A percentile compares a stretch with the other conserved stretches of the same genome.
These are phyloP conservation scores for Syritta pipiens DNA, from an alignment of 2,888 invertebrate species.

Conservation along the genomic window DNA sequence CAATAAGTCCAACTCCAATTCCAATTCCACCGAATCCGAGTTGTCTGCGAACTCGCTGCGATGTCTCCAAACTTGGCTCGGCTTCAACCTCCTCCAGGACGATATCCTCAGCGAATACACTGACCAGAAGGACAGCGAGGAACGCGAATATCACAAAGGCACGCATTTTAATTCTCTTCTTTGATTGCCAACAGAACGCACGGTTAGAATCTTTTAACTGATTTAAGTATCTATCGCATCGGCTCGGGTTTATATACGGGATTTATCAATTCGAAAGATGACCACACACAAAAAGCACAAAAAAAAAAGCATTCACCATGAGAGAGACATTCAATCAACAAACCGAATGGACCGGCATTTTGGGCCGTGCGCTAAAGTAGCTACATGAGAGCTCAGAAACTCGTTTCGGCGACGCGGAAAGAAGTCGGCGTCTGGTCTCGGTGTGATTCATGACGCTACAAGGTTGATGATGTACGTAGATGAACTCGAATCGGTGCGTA, in stretches of 20 bases:
- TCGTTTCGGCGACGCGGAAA: too few relatives aligned
- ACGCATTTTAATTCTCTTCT: conserved; percentile 7
- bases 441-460: too few relatives aligned
- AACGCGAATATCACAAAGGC: conserved; percentile 4
- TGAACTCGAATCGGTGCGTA: too few relatives aligned
- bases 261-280: too few relatives aligned
- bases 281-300: too few relatives aligned
- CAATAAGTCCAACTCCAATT: not conserved
- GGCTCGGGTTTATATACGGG: not conserved
- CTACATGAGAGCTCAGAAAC: too few relatives aligned
- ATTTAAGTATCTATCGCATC: not conserved
- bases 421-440: too few relatives aligned
- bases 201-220: not conserved
- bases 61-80: conserved; percentile 1
- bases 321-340: not conserved
- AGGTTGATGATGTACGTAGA: too few relatives aligned
- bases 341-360: too few relatives aligned
- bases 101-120: not conserved
- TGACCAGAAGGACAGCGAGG: conserved; percentile 2
- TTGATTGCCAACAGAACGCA: not conserved
- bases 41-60: conserved; percentile 21
- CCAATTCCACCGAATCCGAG: conserved; percentile 15
- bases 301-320: too few relatives aligned
- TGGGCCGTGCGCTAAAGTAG: too few relatives aligned
- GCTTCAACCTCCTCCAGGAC: conserved; percentile 10